These are phyloP conservation scores for Colletes gigas DNA, from an alignment of 1,140 invertebrate species.

Conservation along the genomic window DNA sequence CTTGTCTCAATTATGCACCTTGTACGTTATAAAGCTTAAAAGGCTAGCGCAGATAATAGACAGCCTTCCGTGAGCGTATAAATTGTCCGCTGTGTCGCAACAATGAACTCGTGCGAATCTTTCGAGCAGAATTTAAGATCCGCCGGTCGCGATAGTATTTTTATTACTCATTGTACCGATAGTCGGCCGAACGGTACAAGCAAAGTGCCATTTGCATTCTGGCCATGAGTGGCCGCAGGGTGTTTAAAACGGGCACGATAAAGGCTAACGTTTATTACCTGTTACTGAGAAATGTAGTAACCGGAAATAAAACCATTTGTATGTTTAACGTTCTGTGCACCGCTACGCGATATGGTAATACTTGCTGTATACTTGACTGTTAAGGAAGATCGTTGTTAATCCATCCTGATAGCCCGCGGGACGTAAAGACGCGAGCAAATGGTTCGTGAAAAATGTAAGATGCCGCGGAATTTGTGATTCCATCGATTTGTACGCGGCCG, in stretches of 20 bases:
- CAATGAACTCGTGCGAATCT: background rate
- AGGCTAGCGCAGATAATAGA: background rate
- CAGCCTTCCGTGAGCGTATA: background rate
- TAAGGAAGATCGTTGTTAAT: slow-evolving; percentile 57
- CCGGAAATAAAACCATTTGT: slow-evolving; percentile 67
- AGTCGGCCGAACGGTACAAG: slow-evolving; percentile 26
- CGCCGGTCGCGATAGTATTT: slow-evolving; percentile 26
- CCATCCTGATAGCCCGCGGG: slow-evolving; percentile 38
- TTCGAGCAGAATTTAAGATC: slow-evolving; percentile 12
- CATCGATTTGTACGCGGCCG: slow-evolving; percentile 2
- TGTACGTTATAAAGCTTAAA: too few species aligned
- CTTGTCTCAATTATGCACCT: too few species aligned
- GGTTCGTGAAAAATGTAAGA: slow-evolving; percentile 60
- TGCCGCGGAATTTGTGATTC: slow-evolving; percentile 7
- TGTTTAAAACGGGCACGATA: slow-evolving; percentile 56
- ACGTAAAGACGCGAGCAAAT: slow-evolving; percentile 58
- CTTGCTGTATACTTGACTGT: slow-evolving; percentile 32
- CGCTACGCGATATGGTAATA: slow-evolving; percentile 58
- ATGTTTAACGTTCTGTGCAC: slow-evolving; percentile 59
- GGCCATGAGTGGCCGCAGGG: slow-evolving; percentile 42
- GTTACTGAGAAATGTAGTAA: slow-evolving; percentile 58
- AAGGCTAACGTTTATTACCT: slow-evolving; percentile 64
- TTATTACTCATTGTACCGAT: slow-evolving; percentile 28
- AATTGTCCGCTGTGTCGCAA: background rate
- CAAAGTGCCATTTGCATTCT: slow-evolving; percentile 57